A percentile compares a stretch with the other conserved stretches of the same genome.
phyloP scores from a whole-genome alignment of 1,140 invertebrate genomes.

The Teleogryllus occipitalis region DNA sequence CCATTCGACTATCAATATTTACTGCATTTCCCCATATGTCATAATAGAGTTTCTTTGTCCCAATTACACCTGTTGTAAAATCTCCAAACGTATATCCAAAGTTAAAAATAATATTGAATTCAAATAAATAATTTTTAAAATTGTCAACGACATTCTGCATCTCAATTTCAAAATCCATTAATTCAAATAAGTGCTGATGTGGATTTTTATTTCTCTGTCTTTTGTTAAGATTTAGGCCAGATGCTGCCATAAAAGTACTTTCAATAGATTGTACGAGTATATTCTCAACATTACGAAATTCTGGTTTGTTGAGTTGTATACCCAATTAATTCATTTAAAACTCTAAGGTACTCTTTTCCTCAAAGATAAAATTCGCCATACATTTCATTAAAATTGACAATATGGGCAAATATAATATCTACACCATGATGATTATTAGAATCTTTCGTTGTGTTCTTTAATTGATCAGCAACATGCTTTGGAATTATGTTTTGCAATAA shows the following conservation, averaged over 20 bases:
- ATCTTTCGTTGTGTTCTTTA: too few species aligned
- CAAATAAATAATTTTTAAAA: conserved; percentile 80
- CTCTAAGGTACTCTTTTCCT: conserved; percentile 84
- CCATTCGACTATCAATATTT: conserved; percentile 94
- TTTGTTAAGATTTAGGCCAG: conserved; percentile 75
- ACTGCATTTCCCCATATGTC: conserved; percentile 99
- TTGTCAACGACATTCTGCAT: conserved; percentile 78
- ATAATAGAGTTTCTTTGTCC: conserved; percentile 91
- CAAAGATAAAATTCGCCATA: conserved; percentile 92
- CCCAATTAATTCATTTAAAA: conserved; percentile 88
- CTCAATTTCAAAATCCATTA: conserved; percentile 81
- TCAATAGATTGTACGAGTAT: conserved; percentile 99
- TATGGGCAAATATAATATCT: too few species aligned
- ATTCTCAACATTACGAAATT: conserved; percentile 89
- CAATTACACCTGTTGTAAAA: conserved; percentile 92
- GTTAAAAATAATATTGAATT: conserved; percentile 81
- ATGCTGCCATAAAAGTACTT: conserved; percentile 95
- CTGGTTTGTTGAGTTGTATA: conserved; percentile 70
- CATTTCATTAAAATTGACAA: too few species aligned
- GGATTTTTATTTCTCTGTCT: conserved; percentile 46
- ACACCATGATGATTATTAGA: too few species aligned
- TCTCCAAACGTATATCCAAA: conserved; percentile 80
- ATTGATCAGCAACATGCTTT: too few species aligned
- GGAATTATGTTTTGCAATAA: conserved; percentile 91
- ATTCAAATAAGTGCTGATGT: conserved; percentile 70